Evolutionary conservation across 2,113 vertebrate species (phyloP).

Genomic region (Anolis sagrei): DNA sequence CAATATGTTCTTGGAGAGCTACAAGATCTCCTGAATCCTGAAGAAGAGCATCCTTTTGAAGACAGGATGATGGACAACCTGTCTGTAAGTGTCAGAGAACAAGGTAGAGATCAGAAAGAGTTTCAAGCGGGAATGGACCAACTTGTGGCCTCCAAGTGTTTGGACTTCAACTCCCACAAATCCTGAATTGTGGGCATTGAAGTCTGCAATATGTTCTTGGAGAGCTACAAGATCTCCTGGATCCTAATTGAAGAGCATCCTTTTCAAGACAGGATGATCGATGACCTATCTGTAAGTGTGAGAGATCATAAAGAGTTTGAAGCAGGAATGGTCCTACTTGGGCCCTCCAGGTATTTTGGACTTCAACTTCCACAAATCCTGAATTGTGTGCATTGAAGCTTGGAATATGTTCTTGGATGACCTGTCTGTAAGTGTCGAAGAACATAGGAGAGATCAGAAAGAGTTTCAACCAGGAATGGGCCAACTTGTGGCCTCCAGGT

Average conservation of each 20-base stretch:
- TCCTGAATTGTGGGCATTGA: too few species aligned
- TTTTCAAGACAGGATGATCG: conserved; percentile 94
- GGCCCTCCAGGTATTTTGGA: too few species aligned
- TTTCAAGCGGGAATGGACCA: too few species aligned
- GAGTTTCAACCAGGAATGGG: too few species aligned
- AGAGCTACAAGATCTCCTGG: conserved; percentile 90
- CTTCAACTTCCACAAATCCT: too few species aligned
- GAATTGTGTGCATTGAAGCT: too few species aligned
- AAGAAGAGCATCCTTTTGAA: conserved; percentile 93
- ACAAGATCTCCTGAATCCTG: conserved; percentile 87
- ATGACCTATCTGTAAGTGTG: conserved; percentile 88
- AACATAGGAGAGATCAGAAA: background rate
- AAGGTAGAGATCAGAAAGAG: background rate
- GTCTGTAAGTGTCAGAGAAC: conserved; percentile 77
- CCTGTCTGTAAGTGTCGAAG: conserved; percentile 82
- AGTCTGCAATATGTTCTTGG: conserved; percentile 95
- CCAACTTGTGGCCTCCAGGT: too few species aligned
- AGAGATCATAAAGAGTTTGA: too few species aligned
- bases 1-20: conserved; percentile 94
- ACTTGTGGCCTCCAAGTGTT: too few species aligned
- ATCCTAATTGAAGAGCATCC: conserved; percentile 88
- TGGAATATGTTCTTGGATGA: conserved; percentile 95
- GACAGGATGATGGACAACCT: conserved; percentile 94
- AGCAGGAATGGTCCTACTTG: too few species aligned
- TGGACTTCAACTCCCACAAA: too few species aligned